phyloP scores from a whole-genome alignment of 2,888 invertebrate species.

The Ferrisia virgata region DNA sequence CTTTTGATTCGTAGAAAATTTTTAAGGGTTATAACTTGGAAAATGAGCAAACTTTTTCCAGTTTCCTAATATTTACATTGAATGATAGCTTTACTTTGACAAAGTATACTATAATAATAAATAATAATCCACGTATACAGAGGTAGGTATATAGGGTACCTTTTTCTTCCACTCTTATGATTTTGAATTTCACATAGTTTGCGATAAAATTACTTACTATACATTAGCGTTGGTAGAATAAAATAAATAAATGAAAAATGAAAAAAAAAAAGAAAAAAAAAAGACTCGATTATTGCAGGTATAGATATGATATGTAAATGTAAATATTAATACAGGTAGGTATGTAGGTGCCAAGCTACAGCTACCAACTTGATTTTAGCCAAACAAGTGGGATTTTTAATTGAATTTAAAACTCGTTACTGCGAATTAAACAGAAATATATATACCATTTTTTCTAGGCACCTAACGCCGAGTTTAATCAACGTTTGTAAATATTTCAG shows the following conservation, averaged over 20 bases:
- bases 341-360: not conserved
- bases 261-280: not conserved
- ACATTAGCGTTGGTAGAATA: not conserved
- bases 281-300: not conserved
- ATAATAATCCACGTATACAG: not conserved
- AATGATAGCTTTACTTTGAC: slow-evolving; percentile 14
- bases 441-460: not conserved
- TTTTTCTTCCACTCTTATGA: not conserved
- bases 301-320: not conserved
- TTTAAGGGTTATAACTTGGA: slow-evolving; percentile 14
- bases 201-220: not conserved
- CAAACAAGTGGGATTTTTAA: not conserved
- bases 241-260: not conserved
- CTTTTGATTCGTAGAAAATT: slow-evolving; percentile 13
- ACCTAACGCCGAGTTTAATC: not conserved
- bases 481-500: not conserved
- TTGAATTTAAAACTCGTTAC: not conserved
- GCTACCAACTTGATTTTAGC: too few species aligned
- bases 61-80: not conserved
- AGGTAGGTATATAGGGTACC: too few species aligned
- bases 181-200: not conserved
- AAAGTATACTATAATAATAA: not conserved
- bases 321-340: too few species aligned
- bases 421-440: too few species aligned
- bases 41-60: not conserved